Base-by-base conservation (phyloP, 2,888 invertebrate species). In the Eudemis profundana region DNA sequence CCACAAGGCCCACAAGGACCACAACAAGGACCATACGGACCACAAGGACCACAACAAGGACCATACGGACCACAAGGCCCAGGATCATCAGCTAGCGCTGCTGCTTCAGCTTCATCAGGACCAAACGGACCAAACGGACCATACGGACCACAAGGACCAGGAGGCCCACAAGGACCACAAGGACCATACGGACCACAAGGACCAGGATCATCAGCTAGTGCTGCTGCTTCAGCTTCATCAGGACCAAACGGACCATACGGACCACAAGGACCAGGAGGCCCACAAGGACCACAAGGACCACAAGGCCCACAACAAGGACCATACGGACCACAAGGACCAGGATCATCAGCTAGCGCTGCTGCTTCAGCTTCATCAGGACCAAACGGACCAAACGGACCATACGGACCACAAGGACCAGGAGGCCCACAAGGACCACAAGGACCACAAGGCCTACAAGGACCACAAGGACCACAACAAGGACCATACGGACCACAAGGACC, bases 121-220 rank as follows among this genome's bases (percentile, higher is more conserved):
- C n/a, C n/a, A n/a, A n/a, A n/a, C n/a, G n/a, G n/a, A n/a, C n/a
- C n/a, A n/a, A 12, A 21, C 1, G 62, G 54, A 14, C 47, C 47
- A 53, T 1, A 17, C 1, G 62, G 62, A 38, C 54, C 38, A n/a
- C n/a, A n/a, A 51, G 3, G n/a, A n/a, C n/a, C n/a, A n/a, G n/a
- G n/a, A 4, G 47, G 21, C 19, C 33, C 36, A 19, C 49, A 17
- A 27, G 64, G n/a, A n/a, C n/a, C n/a, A n/a, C n/a, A n/a, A n/a
- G n/a, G n/a, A n/a, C n/a, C n/a, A n/a, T n/a, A n/a, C n/a, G n/a
- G n/a, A n/a, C n/a, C n/a, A n/a, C n/a, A n/a, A n/a, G n/a, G n/a
- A n/a, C n/a, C n/a, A n/a, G n/a, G n/a, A n/a, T n/a, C n/a, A n/a
- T n/a, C n/a, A n/a, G n/a, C n/a, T n/a, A n/a, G n/a, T n/a, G n/a